Evolutionary conservation across 2,797 vertebrate genomes (phyloP), one percentile per base, ranked within the genome.

Genomic region (Hippoglossus hippoglossus): DNA sequence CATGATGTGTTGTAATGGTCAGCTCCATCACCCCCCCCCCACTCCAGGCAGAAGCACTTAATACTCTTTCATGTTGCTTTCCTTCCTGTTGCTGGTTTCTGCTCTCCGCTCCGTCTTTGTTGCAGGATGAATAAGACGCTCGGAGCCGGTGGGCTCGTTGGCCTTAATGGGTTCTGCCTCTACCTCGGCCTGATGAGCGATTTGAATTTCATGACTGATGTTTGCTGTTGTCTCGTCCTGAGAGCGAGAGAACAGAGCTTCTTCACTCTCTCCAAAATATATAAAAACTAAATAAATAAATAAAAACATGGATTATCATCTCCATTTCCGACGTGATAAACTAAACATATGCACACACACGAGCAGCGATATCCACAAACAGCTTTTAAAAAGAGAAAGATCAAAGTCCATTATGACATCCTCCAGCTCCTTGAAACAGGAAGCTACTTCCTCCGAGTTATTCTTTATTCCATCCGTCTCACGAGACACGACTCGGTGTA

Each of bases 11-110:
- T 77, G 73, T 90, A 81, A 86, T 58, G 81, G 84, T 75, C 87
- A 82, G 60, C 74, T 60, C 67, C 61, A 71, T 73, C 61, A 67
- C 83, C 52, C 57, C 78, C 84, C 87, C 81, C 74, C 63, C 67
- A 82, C 52, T 47, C 63, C 64, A 81, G 86, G 81, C 87, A 83
- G 50, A 80, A 75, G 62, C 90, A 91, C 90, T 92, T 83, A 82
- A 71, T 75, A 67, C 41, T 80, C 82, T 89, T 86, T 91, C 80
- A 89, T 83, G 86, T 77, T 63, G 75, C 85, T 67, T 76, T 73
- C 75, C 65, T 55, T 60, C 60, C 26, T 21, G 13, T 10, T 49
- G 36, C 31, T 51, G 34, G 56, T 44, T 26, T 24, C 13, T 66
- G 36, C 49, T 31, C 73, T 66, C 12, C 15, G 1, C 51, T 57